Evolutionary conservation across 2,113 vertebrate genomes (phyloP).

Genomic region (Calcarius ornatus): DNA sequence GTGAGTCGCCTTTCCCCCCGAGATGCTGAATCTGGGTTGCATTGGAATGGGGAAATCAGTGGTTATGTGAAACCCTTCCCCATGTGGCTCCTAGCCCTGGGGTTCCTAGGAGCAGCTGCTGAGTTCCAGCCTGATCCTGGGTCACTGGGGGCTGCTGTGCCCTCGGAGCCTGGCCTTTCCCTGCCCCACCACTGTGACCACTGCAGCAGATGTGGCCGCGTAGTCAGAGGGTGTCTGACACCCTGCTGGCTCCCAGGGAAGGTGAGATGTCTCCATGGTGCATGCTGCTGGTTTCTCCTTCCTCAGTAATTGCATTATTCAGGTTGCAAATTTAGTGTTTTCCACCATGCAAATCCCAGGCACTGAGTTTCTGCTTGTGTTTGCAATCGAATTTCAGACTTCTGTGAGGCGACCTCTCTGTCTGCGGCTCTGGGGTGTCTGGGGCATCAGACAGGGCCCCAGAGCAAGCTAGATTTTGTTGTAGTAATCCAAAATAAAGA

Average conservation of each 20-base stretch:
- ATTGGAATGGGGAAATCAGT: background rate
- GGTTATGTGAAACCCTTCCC: background rate
- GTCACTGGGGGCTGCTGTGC: background rate
- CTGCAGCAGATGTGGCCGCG: rapidly evolving
- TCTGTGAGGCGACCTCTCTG: background rate
- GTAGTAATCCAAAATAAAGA: background rate
- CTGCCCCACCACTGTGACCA: background rate
- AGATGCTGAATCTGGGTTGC: background rate
- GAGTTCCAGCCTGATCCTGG: background rate
- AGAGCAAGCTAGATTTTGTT: background rate
- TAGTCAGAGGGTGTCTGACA: background rate
- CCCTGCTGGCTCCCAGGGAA: background rate
- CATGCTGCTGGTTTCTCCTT: background rate
- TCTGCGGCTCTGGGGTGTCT: background rate
- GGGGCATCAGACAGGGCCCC: background rate
- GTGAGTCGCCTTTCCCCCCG: background rate
- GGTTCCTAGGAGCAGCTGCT: background rate
- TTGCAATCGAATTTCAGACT: background rate
- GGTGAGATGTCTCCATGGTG: background rate
- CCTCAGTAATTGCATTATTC: background rate
- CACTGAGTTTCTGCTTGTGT: background rate
- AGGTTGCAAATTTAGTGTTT: background rate
- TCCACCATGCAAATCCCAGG: background rate
- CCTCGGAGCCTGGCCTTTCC: background rate
- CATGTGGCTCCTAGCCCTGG: background rate